phyloP scores from a whole-genome alignment of 2,113 vertebrate species.

The Chiloscyllium plagiosum region DNA sequence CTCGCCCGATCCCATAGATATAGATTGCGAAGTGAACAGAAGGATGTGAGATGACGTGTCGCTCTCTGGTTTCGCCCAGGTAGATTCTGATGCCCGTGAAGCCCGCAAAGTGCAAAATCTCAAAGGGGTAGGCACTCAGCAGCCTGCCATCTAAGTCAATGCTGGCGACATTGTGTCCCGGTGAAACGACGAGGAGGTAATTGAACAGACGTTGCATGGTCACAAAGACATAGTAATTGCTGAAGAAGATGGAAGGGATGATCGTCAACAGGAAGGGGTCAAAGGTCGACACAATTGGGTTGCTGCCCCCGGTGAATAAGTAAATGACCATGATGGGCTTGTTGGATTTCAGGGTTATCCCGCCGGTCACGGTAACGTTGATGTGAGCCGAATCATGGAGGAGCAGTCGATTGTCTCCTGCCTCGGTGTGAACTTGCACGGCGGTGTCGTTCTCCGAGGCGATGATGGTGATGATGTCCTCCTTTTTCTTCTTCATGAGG shows the following conservation, averaged over 20 bases:
- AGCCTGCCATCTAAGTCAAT: background rate
- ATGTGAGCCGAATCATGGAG: background rate
- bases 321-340: background rate
- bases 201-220: background rate
- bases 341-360: background rate
- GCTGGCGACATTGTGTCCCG: background rate
- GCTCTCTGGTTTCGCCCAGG: background rate
- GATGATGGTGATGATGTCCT: conserved; percentile 5
- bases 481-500: background rate
- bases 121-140: background rate
- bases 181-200: background rate
- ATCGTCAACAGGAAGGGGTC: conserved; percentile 2
- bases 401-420: no score
- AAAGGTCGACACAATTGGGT: background rate
- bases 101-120: background rate
- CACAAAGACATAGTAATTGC: background rate
- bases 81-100: background rate
- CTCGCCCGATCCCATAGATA: background rate
- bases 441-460: background rate
- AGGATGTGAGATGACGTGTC: background rate
- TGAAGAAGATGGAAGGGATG: background rate
- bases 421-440: background rate
- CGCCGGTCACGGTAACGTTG: background rate
- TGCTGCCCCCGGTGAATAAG: background rate
- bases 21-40: background rate